These are phyloP conservation scores for Nansenia antarctica DNA, from an alignment of 2,113 vertebrate genomes.

Conservation along the genomic window DNA sequence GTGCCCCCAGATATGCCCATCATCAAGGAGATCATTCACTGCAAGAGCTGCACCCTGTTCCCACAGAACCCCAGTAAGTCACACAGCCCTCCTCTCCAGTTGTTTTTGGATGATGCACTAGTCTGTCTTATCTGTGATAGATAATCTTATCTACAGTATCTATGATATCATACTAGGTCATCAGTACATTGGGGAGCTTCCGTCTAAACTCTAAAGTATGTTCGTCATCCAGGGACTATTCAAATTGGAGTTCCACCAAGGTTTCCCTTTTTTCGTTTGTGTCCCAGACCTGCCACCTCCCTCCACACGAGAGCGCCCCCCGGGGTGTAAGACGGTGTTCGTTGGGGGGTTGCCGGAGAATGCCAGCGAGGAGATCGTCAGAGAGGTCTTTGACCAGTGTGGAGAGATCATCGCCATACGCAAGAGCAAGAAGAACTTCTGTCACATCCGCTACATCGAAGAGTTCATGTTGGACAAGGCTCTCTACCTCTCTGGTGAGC, in stretches of 20 bases:
- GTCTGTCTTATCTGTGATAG: too few relatives aligned
- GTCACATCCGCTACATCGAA: conserved; percentile 88
- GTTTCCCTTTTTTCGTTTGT: too few relatives aligned
- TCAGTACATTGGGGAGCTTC: too few relatives aligned
- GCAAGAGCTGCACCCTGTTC: conserved; percentile 93
- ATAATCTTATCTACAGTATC: too few relatives aligned
- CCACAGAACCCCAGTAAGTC: conserved; percentile 97
- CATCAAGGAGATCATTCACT: conserved; percentile 96
- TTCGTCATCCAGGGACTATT: too few relatives aligned
- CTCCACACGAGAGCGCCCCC: conserved; percentile 88
- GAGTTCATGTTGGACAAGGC: conserved; percentile 94
- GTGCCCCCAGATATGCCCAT: conserved; percentile 82
- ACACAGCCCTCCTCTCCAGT: too few relatives aligned
- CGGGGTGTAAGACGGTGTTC: conserved; percentile 91
- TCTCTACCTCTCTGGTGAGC: conserved; percentile 89
- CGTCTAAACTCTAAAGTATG: too few relatives aligned
- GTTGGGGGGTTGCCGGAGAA: conserved; percentile 90
- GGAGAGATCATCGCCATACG: conserved; percentile 88
- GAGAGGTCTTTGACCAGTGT: conserved; percentile 90
- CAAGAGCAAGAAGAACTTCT: conserved; percentile 95
- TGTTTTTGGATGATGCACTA: too few relatives aligned
- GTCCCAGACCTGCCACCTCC: conserved; percentile 85
- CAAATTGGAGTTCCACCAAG: too few relatives aligned
- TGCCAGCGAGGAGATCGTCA: conserved; percentile 86
- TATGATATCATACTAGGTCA: too few relatives aligned